Evolutionary conservation across 2,888 invertebrate species (phyloP).

Genomic region (Phortica okadai): DNA sequence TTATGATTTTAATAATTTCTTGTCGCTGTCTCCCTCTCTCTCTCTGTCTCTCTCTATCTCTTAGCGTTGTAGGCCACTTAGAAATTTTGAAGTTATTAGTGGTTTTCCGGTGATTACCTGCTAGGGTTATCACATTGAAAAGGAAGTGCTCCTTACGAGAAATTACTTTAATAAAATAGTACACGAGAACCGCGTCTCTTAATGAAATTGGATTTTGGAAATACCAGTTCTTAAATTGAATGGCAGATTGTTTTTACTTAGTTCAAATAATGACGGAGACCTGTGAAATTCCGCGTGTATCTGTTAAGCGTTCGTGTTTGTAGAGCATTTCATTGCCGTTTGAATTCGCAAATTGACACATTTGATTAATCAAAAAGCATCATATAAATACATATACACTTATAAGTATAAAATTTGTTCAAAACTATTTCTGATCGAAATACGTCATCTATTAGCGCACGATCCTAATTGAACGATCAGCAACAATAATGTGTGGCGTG

Average conservation of each 20-base stretch:
- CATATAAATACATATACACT: too few relatives aligned
- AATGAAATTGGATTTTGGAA: too few relatives aligned
- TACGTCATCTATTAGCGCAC: conserved; percentile 2
- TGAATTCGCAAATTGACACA: conserved; percentile 65
- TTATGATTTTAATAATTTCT: conserved; percentile 12
- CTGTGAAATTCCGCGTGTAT: conserved; percentile 53
- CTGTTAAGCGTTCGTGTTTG: conserved; percentile 47
- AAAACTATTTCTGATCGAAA: not conserved
- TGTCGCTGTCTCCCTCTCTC: not conserved
- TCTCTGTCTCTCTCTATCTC: not conserved
- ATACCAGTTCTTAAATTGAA: too few relatives aligned
- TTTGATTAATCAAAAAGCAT: conserved; percentile 40
- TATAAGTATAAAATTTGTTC: too few relatives aligned
- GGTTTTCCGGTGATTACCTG: conserved; percentile 53
- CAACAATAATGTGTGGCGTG: too few relatives aligned
- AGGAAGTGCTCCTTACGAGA: not conserved
- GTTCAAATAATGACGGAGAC: conserved; percentile 1
- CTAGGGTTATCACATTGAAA: conserved; percentile 56
- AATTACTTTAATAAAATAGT: not conserved
- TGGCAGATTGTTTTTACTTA: too few relatives aligned
- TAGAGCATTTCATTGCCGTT: conserved; percentile 38
- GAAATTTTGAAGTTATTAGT: conserved; percentile 58
- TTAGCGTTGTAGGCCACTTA: not conserved
- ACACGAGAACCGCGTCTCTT: not conserved
- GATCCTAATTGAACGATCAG: too few relatives aligned